Evolutionary conservation across 2,113 vertebrate species (phyloP), one percentile per base, ranked within the genome.

Genomic region (Brachyhypopomus occidentalis): DNA sequence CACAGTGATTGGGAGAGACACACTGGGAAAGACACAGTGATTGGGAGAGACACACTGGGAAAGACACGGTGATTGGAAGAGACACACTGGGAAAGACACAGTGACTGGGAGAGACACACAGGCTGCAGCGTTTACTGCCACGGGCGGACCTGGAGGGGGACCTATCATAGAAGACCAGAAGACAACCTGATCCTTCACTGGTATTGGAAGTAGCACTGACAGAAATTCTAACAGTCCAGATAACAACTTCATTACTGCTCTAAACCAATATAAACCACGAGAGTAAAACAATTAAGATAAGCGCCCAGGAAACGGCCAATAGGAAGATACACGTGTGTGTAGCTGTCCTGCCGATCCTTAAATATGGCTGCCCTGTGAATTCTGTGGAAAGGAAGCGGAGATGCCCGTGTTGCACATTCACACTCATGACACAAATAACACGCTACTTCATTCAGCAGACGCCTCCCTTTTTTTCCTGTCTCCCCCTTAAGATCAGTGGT

Each of bases 401-500:
- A 45, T 56, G 14, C n/a, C 41, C 25, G 41, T 45, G 41, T 16
- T 5, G 23, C 22, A 52, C 11, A 76, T 14, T n/a, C n/a, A 66
- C 23, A 55, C 45, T 27, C 72, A 14, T 27, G 5, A 67, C 30
- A 25, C 64, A 67, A 27, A 22, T 22, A 22, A 19, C 30, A 6
- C n/a, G 9, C 75, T 14, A 16, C n/a, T 20, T 19, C 20, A 52
- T 52, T 11, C 45, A 52, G 45, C 12, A 52, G 45, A 14, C 12
- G 12, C 25, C n/a, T 17, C 19, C 41, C 23, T 55, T 25, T 45
- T 22, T 22, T 78, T 34, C 12, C 30, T 59, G n/a, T 27, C 55
- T 60, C 77, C 59, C 72, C 41, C 56, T 62, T 5, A 70, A 41
- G 66, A n/a, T 63, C 64, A 60, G 25, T 14, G 48, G 69, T 79